Evolutionary conservation across 2,888 invertebrate genomes (phyloP).

Genomic region (Oscheius sp.): DNA sequence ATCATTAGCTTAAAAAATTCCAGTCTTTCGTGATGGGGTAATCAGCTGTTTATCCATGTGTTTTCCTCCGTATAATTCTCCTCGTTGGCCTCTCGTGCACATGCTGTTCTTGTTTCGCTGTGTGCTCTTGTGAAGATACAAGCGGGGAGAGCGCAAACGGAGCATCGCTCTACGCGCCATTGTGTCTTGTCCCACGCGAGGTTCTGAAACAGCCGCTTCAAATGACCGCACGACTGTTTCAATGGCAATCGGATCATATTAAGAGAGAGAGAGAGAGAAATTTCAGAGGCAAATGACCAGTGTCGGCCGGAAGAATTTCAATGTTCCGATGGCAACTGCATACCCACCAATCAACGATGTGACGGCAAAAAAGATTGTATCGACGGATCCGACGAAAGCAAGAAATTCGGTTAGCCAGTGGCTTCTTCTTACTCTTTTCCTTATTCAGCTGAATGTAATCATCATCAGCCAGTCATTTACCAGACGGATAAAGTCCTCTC

Average conservation of each 20-base stretch:
- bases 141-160: conserved; percentile 30
- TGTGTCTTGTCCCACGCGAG: conserved; percentile 27
- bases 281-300: conserved; percentile 46
- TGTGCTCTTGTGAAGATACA: conserved; percentile 25
- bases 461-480: conserved; percentile 52
- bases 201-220: conserved; percentile 14
- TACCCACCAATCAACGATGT: conserved; percentile 74
- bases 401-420: conserved; percentile 38
- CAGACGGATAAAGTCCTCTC: conserved; percentile 48
- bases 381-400: conserved; percentile 86
- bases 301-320: conserved; percentile 53
- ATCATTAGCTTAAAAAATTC: no score
- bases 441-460: conserved; percentile 49
- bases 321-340: conserved; percentile 58
- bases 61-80: no score
- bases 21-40: no score
- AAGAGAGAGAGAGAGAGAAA: not conserved
- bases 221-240: conserved; percentile 22
- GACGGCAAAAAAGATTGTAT: conserved; percentile 91
- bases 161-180: conserved; percentile 25
- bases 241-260: not conserved
- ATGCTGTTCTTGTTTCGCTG: conserved; percentile 21
- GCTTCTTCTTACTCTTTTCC: no score
- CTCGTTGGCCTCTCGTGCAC: conserved; percentile 19
- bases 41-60: no score